A percentile compares a stretch with the other conserved stretches of the same genome.
Evolutionary conservation across 2,888 invertebrate species (phyloP).

Genomic region (Coelinius sp.): DNA sequence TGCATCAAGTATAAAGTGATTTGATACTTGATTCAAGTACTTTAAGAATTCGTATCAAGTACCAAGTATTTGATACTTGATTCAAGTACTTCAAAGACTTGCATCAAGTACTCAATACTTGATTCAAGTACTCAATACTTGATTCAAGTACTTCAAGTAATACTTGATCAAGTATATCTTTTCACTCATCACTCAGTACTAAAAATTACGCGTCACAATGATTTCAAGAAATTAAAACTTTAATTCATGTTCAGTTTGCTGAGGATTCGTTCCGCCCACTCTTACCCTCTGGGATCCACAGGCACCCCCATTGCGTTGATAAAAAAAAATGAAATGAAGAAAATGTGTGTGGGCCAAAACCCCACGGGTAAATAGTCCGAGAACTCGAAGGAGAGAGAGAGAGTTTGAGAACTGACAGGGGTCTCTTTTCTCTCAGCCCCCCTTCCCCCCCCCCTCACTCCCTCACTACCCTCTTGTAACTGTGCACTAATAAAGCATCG

Average conservation of each 20-base stretch:
- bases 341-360: conserved; percentile 47
- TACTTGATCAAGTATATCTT: neutral
- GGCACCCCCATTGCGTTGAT: conserved; percentile 43
- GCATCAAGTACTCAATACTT: no score
- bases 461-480: conserved; percentile 40
- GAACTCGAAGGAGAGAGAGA: conserved; percentile 39
- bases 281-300: conserved; percentile 41
- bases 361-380: conserved; percentile 59
- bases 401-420: conserved; percentile 48
- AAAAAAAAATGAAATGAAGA: conserved; percentile 43
- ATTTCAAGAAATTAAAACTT: conserved; percentile 72
- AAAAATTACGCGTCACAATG: conserved; percentile 52
- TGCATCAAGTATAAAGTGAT: no score
- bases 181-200: neutral
- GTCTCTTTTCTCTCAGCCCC: conserved; percentile 37
- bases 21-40: no score
- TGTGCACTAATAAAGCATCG: conserved; percentile 61
- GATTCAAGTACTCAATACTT: no score
- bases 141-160: no score
- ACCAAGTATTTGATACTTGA: no score
- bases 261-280: conserved; percentile 49
- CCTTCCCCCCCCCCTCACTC: conserved; percentile 36
- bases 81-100: no score
- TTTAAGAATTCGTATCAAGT: no score
- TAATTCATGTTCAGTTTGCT: conserved; percentile 69